Percentiles rank a stretch among this genome's conserved stretches.
Conservation (phyloP, 2,113 vertebrate genomes). For the Piprites chloris region DNA sequence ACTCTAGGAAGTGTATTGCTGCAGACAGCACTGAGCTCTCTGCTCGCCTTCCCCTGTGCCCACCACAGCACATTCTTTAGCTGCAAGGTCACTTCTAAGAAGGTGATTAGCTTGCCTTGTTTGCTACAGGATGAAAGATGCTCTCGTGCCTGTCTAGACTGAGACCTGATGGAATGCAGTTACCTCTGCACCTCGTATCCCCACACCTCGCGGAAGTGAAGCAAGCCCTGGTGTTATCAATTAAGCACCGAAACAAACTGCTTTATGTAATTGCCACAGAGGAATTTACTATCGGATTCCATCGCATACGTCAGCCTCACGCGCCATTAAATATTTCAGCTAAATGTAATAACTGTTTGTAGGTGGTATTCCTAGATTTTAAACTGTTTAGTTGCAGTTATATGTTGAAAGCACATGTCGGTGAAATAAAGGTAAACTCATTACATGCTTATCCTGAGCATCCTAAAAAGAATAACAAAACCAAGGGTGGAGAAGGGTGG, state of each 20-base stretch:
- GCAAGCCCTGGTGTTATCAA: slow-evolving; percentile 12
- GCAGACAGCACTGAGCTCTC: not conserved
- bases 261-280: slow-evolving; percentile 6
- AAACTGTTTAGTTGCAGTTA: not conserved
- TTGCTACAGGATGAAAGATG: slow-evolving; percentile 25
- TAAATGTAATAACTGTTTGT: slow-evolving; percentile 10
- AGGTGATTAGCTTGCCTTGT: slow-evolving; percentile 25
- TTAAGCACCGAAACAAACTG: not conserved
- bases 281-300: slow-evolving; percentile 39
- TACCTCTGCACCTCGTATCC: not conserved
- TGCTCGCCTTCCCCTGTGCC: not conserved
- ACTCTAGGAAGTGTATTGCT: not conserved
- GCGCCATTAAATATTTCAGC: slow-evolving; percentile 1
- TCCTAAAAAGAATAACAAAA: not conserved
- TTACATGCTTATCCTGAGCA: not conserved
- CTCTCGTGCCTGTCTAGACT: slow-evolving; percentile 43
- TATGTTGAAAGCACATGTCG: not conserved
- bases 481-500: not conserved
- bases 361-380: not conserved
- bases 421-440: not conserved
- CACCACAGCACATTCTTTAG: slow-evolving; percentile 14
- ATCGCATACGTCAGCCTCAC: not conserved
- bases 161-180: slow-evolving; percentile 34
- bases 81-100: slow-evolving; percentile 14
- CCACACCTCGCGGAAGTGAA: slow-evolving; percentile 20